Base-by-base conservation (phyloP, 2,113 vertebrate genomes). In the Menura novaehollandiae region DNA sequence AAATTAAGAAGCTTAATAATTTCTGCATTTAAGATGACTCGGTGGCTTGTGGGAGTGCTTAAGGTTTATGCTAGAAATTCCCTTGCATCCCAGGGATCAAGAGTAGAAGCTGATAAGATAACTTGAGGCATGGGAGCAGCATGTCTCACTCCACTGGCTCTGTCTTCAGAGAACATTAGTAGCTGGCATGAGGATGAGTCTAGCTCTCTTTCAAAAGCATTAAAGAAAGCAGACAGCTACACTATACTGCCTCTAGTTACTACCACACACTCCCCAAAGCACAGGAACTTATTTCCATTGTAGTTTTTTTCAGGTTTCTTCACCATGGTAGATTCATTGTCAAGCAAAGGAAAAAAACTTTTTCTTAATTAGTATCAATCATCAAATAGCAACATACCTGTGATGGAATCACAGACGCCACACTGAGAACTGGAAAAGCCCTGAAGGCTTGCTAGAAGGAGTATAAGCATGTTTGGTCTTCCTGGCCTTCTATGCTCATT, bases 1-100 rank as follows among this genome's bases (percentile, higher is more conserved):
- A 97, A 98, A 98, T 98, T 98, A 98, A 98, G 98, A 96, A 98
- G 97, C 97, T 98, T 98, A 98, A 96, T 98, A 92, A 95, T 97
- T 98, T 96, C 95, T 93, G 93, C 44, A 51, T 97, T 98, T 98
- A 76, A 97, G 95, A 91, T 95, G 92, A 97, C 94, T 97, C 28
- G n/a, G 88, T 97, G 96, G 78, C 97, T 98, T 96, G 85, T 75
- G 73, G 91, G 93, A 97, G 66, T 6, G 41, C 93, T 96, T 88
- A 88, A 96, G 43, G 58, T 97, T 98, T 98, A 96, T 93, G 67
- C 94, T 96, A 88, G 95, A 93, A 97, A 97, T 98, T 97, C 93
- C 74, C 93, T 85, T 30, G 75, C 95, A 97, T 98, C 91, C 96
- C 43, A 88, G 91, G 95, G 95, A 97, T 97, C 95, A 97, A 81